phyloP scores from a whole-genome alignment of 1,140 invertebrate species.

The Polypedilum pembai region DNA sequence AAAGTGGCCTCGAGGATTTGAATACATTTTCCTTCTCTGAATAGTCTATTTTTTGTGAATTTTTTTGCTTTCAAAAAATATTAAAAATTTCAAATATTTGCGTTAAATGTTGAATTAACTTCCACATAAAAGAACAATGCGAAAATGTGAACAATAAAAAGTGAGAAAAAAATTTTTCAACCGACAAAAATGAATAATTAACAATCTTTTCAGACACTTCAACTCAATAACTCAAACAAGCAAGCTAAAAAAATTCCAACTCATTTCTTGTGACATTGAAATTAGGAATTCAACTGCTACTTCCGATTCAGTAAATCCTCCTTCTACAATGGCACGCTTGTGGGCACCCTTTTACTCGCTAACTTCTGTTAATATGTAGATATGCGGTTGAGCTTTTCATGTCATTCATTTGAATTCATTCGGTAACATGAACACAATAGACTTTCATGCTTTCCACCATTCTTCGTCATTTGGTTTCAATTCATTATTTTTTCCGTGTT shows the following conservation, averaged over 20 bases:
- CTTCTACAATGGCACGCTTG: background rate
- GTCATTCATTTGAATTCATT: constrained; percentile 17
- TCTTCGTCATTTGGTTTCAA: background rate
- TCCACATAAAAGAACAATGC: no score
- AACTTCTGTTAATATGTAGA: background rate
- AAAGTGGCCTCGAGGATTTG: no score
- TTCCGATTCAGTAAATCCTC: constrained; percentile 2
- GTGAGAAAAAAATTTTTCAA: no score
- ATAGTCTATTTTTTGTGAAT: no score
- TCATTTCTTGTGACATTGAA: constrained; percentile 7
- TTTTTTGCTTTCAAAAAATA: no score
- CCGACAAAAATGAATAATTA: no score
- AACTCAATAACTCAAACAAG: background rate
- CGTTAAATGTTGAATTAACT: no score
- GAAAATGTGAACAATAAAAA: no score
- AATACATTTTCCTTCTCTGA: no score
- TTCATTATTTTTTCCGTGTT: background rate
- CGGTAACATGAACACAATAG: constrained; percentile 16
- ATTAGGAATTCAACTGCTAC: constrained; percentile 18
- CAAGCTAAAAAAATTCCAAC: background rate
- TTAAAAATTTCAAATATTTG: no score
- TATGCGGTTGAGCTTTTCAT: constrained; percentile 6
- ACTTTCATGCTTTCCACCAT: background rate
- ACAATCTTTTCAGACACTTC: no score
- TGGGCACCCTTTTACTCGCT: background rate